Evolutionary conservation across 2,113 vertebrate species (phyloP).

Genomic region (Cyphomyrus plagiostoma): DNA sequence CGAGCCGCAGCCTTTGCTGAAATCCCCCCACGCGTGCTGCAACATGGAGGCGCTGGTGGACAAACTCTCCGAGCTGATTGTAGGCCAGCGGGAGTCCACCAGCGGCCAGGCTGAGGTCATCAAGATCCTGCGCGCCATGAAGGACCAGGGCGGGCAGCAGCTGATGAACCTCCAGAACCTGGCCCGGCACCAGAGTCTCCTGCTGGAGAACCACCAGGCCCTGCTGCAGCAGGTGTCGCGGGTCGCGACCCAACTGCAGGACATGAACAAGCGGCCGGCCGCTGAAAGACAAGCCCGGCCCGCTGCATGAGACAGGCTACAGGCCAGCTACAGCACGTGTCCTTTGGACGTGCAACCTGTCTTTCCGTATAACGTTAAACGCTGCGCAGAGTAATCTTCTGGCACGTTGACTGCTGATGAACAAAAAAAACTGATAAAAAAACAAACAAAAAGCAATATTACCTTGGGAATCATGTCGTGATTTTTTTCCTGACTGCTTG

Average conservation of each 20-base stretch:
- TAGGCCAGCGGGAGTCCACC: constrained; percentile 39
- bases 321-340: background rate
- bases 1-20: background rate
- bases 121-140: constrained; percentile 37
- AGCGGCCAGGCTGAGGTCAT: constrained; percentile 40
- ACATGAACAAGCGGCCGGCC: constrained; percentile 6
- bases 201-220: constrained; percentile 62
- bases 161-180: constrained; percentile 47
- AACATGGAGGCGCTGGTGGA: constrained; percentile 15
- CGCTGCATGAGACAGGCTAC: background rate
- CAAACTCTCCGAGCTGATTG: constrained; percentile 36
- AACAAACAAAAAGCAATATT: background rate
- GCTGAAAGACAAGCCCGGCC: background rate
- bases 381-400: background rate
- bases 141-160: constrained; percentile 41
- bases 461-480: background rate
- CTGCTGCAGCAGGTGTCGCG: constrained; percentile 38
- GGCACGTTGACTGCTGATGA: background rate
- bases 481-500: background rate
- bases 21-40: constrained; percentile 6
- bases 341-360: background rate
- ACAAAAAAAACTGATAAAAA: background rate
- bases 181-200: constrained; percentile 56
- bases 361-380: background rate
- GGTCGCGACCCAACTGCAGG: constrained; percentile 29